Evolutionary conservation across 2,113 vertebrate genomes (phyloP).

Genomic region (Stegastes partitus): DNA sequence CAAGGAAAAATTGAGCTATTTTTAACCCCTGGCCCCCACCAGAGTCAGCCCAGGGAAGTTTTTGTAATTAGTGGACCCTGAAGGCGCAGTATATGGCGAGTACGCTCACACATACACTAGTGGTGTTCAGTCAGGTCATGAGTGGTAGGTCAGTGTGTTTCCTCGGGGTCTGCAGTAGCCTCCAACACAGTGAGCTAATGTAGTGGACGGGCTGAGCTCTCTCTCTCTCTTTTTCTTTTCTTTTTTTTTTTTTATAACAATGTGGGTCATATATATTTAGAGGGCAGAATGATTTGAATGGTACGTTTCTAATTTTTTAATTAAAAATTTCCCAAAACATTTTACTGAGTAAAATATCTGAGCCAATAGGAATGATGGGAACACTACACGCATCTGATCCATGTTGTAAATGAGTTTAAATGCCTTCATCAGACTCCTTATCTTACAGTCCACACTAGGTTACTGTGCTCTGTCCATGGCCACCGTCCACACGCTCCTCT

Average conservation of each 20-base stretch:
- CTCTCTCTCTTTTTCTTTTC: neutral
- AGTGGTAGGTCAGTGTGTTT: constrained; percentile 52
- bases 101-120: neutral
- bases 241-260: neutral
- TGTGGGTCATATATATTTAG: neutral
- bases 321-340: neutral
- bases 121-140: constrained; percentile 32
- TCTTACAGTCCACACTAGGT: constrained; percentile 89
- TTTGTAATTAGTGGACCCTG: constrained; percentile 30
- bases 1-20: neutral
- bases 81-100: neutral
- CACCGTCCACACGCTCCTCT: constrained; percentile 91
- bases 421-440: neutral
- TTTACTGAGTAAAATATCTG: neutral
- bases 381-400: too few relatives aligned
- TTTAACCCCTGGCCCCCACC: constrained; percentile 9
- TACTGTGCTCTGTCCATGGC: constrained; percentile 88
- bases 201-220: neutral
- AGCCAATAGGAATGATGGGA: neutral
- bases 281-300: neutral
- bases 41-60: constrained; percentile 20
- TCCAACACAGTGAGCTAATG: constrained; percentile 37
- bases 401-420: neutral
- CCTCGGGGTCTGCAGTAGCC: constrained; percentile 27
- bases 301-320: neutral